phyloP scores from a whole-genome alignment of 2,888 invertebrate species.

The Parnassius orleans region DNA sequence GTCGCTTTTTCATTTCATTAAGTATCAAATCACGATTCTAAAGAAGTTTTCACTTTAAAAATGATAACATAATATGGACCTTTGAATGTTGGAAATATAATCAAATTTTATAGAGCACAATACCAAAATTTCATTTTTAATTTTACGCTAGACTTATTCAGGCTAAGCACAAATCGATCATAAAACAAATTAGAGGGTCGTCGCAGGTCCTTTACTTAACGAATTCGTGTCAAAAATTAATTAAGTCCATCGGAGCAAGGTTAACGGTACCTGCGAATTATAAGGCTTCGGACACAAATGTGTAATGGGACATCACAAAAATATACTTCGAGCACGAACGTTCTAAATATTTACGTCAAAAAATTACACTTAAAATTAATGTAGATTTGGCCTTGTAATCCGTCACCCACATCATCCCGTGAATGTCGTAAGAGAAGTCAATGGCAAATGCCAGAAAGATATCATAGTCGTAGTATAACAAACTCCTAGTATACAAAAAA shows the following conservation, averaged over 20 bases:
- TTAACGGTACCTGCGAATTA: slow-evolving; percentile 22
- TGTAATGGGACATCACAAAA: slow-evolving; percentile 3
- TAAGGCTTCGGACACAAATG: slow-evolving; percentile 16
- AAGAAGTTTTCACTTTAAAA: too few species aligned
- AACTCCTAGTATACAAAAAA: too few species aligned
- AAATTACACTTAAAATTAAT: too few species aligned
- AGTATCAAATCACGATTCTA: too few species aligned
- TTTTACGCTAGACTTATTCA: slow-evolving; percentile 37
- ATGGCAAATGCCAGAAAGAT: too few species aligned
- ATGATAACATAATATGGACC: too few species aligned
- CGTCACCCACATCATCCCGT: too few species aligned
- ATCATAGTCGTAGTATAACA: too few species aligned
- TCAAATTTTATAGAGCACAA: slow-evolving; percentile 1
- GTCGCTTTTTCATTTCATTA: too few species aligned
- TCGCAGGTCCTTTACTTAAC: slow-evolving; percentile 41
- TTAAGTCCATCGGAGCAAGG: slow-evolving; percentile 48
- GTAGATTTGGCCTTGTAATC: too few species aligned
- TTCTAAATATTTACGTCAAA: not conserved
- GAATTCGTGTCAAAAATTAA: slow-evolving; percentile 60
- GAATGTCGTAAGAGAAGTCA: too few species aligned
- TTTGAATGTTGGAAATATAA: too few species aligned
- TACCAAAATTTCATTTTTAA: slow-evolving; percentile 23
- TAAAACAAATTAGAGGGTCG: slow-evolving; percentile 45
- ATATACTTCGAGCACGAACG: not conserved
- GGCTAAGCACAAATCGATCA: slow-evolving; percentile 45